Percentiles rank a stretch among this genome's conserved stretches.
phyloP scores from a whole-genome alignment of 2,888 invertebrate species.

The Chrysopilus asiliformis region DNA sequence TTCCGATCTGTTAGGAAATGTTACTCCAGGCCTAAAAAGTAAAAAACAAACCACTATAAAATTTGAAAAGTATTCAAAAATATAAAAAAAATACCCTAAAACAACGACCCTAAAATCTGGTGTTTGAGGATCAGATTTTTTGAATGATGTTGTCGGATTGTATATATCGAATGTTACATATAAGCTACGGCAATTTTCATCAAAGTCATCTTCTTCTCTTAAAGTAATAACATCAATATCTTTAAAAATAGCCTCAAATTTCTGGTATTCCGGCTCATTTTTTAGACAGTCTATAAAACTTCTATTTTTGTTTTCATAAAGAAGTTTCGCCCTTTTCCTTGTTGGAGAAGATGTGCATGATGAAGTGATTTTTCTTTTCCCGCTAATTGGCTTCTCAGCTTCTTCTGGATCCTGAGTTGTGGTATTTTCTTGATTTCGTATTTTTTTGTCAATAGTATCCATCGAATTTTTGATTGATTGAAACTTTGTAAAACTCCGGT shows the following conservation, averaged over 20 bases:
- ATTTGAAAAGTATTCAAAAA: background rate
- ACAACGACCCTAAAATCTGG: conserved; percentile 26
- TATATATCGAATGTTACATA: conserved; percentile 25
- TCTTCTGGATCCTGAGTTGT: conserved; percentile 1
- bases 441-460: conserved; percentile 18
- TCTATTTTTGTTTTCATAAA: conserved; percentile 9
- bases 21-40: conserved; percentile 13
- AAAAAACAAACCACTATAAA: background rate
- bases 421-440: conserved; percentile 13
- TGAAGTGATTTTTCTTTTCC: background rate
- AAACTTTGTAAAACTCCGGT: conserved; percentile 19
- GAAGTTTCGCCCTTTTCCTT: conserved; percentile 3
- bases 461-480: conserved; percentile 16
- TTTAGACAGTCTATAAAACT: conserved; percentile 26
- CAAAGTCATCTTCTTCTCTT: conserved; percentile 2
- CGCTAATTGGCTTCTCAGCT: background rate
- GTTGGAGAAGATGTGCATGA: background rate
- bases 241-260: conserved; percentile 23
- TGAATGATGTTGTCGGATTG: conserved; percentile 24
- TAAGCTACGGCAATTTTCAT: conserved; percentile 13
- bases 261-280: conserved; percentile 20
- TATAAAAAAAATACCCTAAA: conserved; percentile 14
- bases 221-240: conserved; percentile 26
- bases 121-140: conserved; percentile 22
- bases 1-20: conserved; percentile 25